Conservation (phyloP, 1,140 invertebrate genomes). For the Lepidurus couesii region DNA sequence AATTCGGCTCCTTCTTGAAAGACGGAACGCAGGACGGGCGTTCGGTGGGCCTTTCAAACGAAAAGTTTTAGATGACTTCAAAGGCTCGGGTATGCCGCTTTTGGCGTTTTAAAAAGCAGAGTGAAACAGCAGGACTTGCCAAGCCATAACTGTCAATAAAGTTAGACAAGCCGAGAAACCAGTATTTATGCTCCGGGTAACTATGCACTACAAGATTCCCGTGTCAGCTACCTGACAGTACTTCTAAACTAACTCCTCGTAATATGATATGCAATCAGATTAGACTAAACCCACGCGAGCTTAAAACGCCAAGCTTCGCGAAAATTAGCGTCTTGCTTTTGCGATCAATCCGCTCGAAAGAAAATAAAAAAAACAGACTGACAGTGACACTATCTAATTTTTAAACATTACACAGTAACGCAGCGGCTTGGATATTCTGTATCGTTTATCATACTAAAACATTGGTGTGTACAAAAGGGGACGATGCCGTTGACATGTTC, state of each 20-base stretch:
- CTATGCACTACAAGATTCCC: neutral
- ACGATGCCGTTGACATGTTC: neutral
- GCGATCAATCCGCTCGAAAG: neutral
- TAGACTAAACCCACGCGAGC: neutral
- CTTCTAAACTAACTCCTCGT: neutral
- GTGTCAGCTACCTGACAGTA: slow-evolving; percentile 10
- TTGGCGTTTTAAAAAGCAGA: neutral
- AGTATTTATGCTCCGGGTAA: neutral
- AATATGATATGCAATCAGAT: neutral
- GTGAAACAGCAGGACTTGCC: neutral
- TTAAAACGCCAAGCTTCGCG: neutral
- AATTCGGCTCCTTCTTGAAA: neutral
- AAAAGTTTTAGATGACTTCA: neutral
- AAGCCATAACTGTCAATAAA: neutral
- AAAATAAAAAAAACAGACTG: neutral
- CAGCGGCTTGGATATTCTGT: neutral
- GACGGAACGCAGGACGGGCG: neutral
- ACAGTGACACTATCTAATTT: neutral
- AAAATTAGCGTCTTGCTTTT: too few relatives aligned
- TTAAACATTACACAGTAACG: neutral
- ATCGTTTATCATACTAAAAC: neutral
- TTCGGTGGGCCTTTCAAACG: neutral
- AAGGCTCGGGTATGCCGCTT: neutral
- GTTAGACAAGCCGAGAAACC: slow-evolving; percentile 8
- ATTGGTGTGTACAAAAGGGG: neutral